These are phyloP conservation scores for Chelonus formosanus DNA, from an alignment of 2,888 invertebrate genomes.

Conservation along the genomic window DNA sequence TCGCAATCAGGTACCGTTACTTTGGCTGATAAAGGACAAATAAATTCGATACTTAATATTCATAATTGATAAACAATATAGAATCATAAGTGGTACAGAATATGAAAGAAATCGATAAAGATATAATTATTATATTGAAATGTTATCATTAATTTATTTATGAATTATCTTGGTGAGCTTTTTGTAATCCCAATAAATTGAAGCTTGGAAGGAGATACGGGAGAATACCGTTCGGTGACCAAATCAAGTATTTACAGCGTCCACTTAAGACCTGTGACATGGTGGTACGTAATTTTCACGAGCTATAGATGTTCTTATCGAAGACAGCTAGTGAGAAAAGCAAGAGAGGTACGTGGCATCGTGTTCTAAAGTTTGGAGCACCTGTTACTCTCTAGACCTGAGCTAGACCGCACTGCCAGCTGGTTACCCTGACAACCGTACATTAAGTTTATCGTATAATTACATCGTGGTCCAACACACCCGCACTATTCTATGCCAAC, in stretches of 20 bases:
- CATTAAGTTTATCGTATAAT: conserved; percentile 59
- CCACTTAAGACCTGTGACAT: conserved; percentile 19
- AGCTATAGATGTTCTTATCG: conserved; percentile 36
- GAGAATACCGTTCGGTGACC: not conserved
- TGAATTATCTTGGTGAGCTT: no score
- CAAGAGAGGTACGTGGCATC: conserved; percentile 26
- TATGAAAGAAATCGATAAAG: no score
- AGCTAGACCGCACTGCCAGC: conserved; percentile 47
- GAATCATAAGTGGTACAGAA: no score
- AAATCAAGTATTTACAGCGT: conserved; percentile 24
- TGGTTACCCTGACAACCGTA: conserved; percentile 51
- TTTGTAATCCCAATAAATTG: no score
- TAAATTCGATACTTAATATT: not conserved
- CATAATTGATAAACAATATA: not conserved
- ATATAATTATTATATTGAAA: no score
- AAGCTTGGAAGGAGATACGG: no score
- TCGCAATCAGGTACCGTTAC: conserved; percentile 59
- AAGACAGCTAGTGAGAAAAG: conserved; percentile 30
- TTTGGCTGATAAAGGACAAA: conserved; percentile 50
- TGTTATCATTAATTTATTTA: no score
- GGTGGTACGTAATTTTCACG: conserved; percentile 34
- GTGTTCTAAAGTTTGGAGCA: conserved; percentile 49
- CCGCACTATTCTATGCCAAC: conserved; percentile 14
- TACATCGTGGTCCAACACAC: conserved; percentile 48
- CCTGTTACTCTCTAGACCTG: conserved; percentile 52